Evolutionary conservation across 2,797 vertebrate species (phyloP).

Genomic region (Sitta carolinensis): DNA sequence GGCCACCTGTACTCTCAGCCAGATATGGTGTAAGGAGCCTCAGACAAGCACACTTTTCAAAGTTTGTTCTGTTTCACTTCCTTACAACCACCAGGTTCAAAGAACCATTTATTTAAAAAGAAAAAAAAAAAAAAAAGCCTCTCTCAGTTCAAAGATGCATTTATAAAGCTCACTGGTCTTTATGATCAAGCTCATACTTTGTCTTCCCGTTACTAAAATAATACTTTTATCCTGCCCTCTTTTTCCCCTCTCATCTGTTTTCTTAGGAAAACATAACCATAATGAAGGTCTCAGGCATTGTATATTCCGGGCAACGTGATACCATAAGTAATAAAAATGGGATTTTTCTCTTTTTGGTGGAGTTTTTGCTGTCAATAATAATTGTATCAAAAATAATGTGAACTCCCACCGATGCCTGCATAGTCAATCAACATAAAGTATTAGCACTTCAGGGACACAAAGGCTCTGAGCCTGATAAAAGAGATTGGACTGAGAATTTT

Average conservation of each 20-base stretch:
- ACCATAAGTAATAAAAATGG: conserved; percentile 35
- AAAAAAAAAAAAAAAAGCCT: not conserved
- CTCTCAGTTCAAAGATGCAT: conserved; percentile 61
- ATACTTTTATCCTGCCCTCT: conserved; percentile 45
- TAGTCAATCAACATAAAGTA: conserved; percentile 67
- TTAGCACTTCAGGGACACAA: conserved; percentile 70
- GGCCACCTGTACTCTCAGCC: conserved; percentile 83
- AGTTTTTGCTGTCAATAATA: conserved; percentile 59
- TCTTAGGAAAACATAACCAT: conserved; percentile 30
- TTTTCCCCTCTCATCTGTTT: conserved; percentile 19
- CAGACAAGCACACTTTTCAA: conserved; percentile 72
- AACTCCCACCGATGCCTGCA: conserved; percentile 36
- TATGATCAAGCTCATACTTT: conserved; percentile 65
- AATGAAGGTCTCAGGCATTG: not conserved
- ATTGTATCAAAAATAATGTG: conserved; percentile 59
- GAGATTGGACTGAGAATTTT: conserved; percentile 66
- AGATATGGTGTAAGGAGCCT: conserved; percentile 72
- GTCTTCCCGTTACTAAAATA: conserved; percentile 68
- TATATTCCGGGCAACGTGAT: conserved; percentile 8
- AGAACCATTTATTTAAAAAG: conserved; percentile 65
- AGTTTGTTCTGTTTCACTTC: conserved; percentile 71
- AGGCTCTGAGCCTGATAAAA: conserved; percentile 43
- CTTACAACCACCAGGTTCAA: conserved; percentile 71
- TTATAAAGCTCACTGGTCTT: conserved; percentile 45
- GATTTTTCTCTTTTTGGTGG: not conserved